Evolutionary conservation across 2,113 vertebrate genomes (phyloP).

Genomic region (Apeltes quadracus): DNA sequence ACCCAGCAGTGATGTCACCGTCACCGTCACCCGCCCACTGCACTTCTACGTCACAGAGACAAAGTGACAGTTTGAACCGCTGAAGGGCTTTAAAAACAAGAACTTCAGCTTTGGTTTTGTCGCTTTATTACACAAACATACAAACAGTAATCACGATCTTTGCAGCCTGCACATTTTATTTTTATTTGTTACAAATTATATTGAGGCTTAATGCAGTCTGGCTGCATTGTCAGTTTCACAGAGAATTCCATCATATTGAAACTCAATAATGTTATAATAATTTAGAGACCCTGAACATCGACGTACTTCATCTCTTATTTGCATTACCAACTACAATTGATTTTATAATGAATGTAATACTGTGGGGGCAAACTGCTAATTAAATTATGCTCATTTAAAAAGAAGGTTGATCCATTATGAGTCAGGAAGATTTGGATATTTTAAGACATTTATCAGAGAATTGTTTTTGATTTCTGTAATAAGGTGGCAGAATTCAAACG

Average conservation of each 20-base stretch:
- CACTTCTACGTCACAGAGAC: not conserved
- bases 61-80: not conserved
- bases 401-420: not conserved
- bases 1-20: no score
- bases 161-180: not conserved
- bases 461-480: constrained; percentile 1
- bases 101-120: not conserved
- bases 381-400: not conserved
- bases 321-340: not conserved
- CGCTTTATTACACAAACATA: not conserved
- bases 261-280: constrained; percentile 5
- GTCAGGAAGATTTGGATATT: not conserved
- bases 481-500: not conserved
- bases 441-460: not conserved
- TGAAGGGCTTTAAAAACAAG: not conserved
- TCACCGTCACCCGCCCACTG: not conserved
- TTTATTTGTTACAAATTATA: not conserved
- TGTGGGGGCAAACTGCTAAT: not conserved
- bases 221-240: not conserved
- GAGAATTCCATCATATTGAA: constrained; percentile 5
- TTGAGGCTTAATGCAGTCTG: not conserved
- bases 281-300: constrained; percentile 10
- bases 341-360: not conserved
- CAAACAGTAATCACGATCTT: not conserved
- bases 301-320: not conserved